Base-by-base conservation (phyloP, 1,140 invertebrate genomes). In the Hirudo medicinalis region DNA sequence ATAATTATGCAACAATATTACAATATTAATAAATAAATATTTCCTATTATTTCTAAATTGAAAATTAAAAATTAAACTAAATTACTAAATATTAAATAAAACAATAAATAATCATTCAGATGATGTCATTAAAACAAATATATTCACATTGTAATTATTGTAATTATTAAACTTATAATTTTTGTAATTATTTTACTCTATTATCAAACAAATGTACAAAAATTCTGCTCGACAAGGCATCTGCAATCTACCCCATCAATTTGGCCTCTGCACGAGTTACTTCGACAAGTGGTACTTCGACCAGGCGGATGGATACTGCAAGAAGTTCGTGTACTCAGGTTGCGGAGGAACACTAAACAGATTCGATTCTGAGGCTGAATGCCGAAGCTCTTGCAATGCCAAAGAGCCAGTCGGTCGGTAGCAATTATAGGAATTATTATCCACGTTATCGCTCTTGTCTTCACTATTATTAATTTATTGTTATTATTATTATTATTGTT, bases 321-420 rank as follows among this genome's bases (percentile, higher is more conserved):
- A 89, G 84, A 90, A 91, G 66, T 98, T 98, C 86, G 92, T 92
- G 86, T 97, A 91, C 84, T 88, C 88, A 72, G 93, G 93, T 74
- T 94, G 91, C 83, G 88, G 87, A 76, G 92, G 91, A 74, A 97
- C 72, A 19, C 11, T n/a, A 53, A 72, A 74, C 57, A 71, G 71
- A 20, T 74, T 74, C 49, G 54, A 72, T n/a, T 57, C 71, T 19
- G 49, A 71, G 69, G 15, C 60, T 11, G 69, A 70, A 36, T 70
- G 69, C n/a, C 40, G 40, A 29, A 70, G n/a, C 27, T 25, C 69
- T 25, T 70, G 69, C 53, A 19, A 25, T 25, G 69, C 69, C n/a
- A 70, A 70, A 25, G 22, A 36, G 11, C 69, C 69, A 53, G n/a
- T 54, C 49, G 53, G 69, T 70, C 5, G 29, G 69, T 68, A 27